These are phyloP conservation scores for Phyto melanocephala DNA, from an alignment of 2,888 invertebrate species.

Conservation along the genomic window DNA sequence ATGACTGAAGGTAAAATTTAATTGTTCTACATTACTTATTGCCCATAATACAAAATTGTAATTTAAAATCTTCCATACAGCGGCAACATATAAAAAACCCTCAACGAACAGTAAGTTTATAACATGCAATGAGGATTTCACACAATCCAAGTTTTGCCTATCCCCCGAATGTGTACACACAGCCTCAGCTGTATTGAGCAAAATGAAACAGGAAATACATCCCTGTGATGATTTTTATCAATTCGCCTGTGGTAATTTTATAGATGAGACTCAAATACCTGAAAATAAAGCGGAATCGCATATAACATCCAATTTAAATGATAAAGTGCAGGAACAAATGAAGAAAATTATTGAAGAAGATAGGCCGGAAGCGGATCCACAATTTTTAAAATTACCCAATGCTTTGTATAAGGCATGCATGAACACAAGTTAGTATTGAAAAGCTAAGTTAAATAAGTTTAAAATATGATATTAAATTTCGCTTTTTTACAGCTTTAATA, in stretches of 20 bases:
- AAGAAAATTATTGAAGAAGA: conserved; percentile 77
- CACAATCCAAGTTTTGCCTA: conserved; percentile 81
- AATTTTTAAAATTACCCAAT: conserved; percentile 78
- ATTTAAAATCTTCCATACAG: conserved; percentile 63
- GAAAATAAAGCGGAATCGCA: conserved; percentile 82
- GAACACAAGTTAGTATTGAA: conserved; percentile 76
- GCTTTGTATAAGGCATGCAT: conserved; percentile 79
- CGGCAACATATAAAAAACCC: conserved; percentile 69
- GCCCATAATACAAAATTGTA: neutral
- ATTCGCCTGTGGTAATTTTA: conserved; percentile 86
- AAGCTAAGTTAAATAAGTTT: neutral
- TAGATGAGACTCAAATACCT: conserved; percentile 84
- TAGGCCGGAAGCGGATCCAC: conserved; percentile 74
- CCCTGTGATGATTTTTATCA: conserved; percentile 89
- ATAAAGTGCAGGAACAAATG: conserved; percentile 79
- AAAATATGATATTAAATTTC: too few relatives aligned
- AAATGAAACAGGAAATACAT: conserved; percentile 84
- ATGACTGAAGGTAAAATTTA: conserved; percentile 71
- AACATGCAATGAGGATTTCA: neutral
- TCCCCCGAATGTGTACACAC: conserved; percentile 88
- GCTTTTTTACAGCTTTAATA: conserved; percentile 80
- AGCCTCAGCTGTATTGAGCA: conserved; percentile 84
- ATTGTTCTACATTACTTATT: neutral
- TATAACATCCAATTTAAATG: conserved; percentile 78
- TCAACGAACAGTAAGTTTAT: conserved; percentile 55